Percentiles rank a stretch among this genome's conserved stretches.
Conservation (phyloP, 1,140 invertebrate genomes). For the Hyphantria cunea region DNA sequence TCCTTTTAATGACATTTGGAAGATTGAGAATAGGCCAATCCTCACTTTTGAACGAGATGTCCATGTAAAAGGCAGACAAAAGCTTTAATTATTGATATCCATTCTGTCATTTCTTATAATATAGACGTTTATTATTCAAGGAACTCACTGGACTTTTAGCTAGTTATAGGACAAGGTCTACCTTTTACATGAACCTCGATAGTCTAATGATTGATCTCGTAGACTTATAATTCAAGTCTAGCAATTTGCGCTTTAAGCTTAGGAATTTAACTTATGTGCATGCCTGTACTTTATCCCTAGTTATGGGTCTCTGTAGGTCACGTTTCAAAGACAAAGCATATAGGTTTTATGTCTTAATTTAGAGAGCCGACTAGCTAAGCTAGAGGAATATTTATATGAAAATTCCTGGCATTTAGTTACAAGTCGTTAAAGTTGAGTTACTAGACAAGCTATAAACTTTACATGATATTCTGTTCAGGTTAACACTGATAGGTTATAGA, state of each 20-base stretch:
- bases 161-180: too few relatives aligned
- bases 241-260: neutral
- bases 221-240: neutral
- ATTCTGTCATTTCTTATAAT: too few relatives aligned
- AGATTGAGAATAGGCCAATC: too few relatives aligned
- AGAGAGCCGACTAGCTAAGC: slow-evolving; percentile 22
- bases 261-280: slow-evolving; percentile 30
- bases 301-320: slow-evolving; percentile 55
- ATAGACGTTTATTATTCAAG: too few relatives aligned
- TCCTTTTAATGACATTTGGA: too few relatives aligned
- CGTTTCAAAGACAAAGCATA: slow-evolving; percentile 62
- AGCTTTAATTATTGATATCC: too few relatives aligned
- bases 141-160: too few relatives aligned
- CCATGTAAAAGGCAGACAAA: too few relatives aligned
- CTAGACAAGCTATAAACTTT: slow-evolving; percentile 4
- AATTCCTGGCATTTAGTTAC: slow-evolving; percentile 20
- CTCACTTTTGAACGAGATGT: too few relatives aligned
- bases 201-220: too few relatives aligned
- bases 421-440: slow-evolving; percentile 15
- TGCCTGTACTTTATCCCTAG: slow-evolving; percentile 42
- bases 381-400: slow-evolving; percentile 19
- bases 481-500: too few relatives aligned
- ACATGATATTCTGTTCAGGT: too few relatives aligned
- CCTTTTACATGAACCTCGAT: neutral
- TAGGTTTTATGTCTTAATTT: slow-evolving; percentile 64